phyloP scores from a whole-genome alignment of 2,797 vertebrate species.

The Centropyge bicolor region DNA sequence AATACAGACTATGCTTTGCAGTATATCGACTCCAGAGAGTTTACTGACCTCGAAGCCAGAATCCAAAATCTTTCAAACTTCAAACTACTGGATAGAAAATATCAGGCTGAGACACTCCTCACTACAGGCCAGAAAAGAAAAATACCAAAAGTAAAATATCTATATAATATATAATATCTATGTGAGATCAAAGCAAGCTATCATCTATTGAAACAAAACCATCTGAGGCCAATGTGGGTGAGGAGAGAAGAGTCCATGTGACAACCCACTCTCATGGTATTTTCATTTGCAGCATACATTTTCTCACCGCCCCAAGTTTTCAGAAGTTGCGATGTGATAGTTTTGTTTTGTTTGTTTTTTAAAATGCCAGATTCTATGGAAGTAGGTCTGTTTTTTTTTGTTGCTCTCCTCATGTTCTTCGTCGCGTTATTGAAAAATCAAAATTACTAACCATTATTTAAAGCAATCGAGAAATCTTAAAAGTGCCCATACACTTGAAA shows the following conservation, averaged over 20 bases:
- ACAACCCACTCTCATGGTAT: background rate
- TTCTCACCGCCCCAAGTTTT: background rate
- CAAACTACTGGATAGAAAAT: background rate
- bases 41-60: background rate
- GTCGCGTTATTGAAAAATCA: background rate
- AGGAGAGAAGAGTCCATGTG: background rate
- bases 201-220: no score
- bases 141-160: no score
- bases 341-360: background rate
- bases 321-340: background rate
- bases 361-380: no score
- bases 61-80: slow-evolving; percentile 3
- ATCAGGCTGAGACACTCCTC: background rate
- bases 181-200: no score
- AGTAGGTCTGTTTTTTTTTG: background rate
- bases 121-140: no score
- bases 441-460: slow-evolving; percentile 1
- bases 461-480: background rate
- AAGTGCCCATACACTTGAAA: background rate
- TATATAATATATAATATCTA: no score
- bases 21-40: background rate
- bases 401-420: background rate
- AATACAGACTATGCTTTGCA: background rate
- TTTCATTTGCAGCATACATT: background rate
- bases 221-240: no score